Percentiles rank a stretch among this genome's conserved stretches.
Conservation (phyloP, 2,113 vertebrate genomes). For the Pavo muticus region DNA sequence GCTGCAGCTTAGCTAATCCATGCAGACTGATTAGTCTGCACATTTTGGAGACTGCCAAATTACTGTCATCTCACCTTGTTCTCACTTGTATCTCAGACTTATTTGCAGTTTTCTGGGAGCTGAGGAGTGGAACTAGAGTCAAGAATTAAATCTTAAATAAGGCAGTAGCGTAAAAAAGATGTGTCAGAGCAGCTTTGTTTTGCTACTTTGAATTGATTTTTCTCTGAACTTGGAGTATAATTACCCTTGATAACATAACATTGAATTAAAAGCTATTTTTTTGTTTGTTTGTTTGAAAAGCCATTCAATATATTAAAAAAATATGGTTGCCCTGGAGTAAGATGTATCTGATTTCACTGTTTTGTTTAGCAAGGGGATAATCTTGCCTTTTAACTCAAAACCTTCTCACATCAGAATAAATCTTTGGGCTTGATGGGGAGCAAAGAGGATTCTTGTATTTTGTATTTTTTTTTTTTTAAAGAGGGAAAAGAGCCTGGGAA, state of each 20-base stretch:
- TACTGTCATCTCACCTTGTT: neutral
- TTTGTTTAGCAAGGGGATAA: neutral
- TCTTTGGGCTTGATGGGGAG: neutral
- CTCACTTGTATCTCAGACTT: neutral
- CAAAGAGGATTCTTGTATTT: neutral
- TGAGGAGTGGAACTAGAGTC: neutral
- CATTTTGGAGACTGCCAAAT: neutral
- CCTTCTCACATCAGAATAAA: neutral
- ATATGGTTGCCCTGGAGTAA: neutral
- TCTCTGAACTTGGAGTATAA: constrained; percentile 18
- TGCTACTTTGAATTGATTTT: constrained; percentile 44
- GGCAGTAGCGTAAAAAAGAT: constrained; percentile 26
- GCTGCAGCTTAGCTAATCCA: neutral
- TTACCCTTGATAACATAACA: neutral
- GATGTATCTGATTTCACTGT: neutral
- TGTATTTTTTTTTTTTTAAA: neutral
- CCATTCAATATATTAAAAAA: neutral
- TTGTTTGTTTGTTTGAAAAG: neutral
- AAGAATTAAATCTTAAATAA: constrained; percentile 46
- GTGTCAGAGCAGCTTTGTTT: constrained; percentile 12
- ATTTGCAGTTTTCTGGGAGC: neutral
- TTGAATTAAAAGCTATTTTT: neutral
- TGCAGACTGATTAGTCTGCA: neutral
- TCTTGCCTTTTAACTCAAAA: neutral
- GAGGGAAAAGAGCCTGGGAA: neutral